Base-by-base conservation (phyloP, 1,140 invertebrate species). In the Hycleus cichorii region DNA sequence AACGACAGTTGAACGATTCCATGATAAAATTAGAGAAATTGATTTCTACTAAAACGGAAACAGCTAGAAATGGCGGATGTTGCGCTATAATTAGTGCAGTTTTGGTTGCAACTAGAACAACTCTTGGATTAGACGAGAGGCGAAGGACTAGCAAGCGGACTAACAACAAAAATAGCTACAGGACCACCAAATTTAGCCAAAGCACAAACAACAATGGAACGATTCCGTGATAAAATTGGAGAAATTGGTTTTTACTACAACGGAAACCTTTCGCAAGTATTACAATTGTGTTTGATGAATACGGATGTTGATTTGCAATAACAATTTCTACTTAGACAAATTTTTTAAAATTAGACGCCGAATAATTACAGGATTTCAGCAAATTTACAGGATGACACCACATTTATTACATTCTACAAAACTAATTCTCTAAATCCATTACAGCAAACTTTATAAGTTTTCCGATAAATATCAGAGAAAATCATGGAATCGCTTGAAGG, bases 81-180 rank as follows among this genome's bases (percentile, higher is more conserved):
- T 61, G 39, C 10, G 62, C 55, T 32, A 39, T 38, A 5, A 66
- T 52, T 60, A 68, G 53, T 12, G 75, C 71, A 49, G 70, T 61
- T 46, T 58, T 67, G 5, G 71, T 46, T 4, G 39, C 60, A 42
- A 50, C 52, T 25, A 49, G 59, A 18, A 43, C 53, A 5, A 69
- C 64, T 18, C 18, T 18, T 18, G 18, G 18, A 18, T 4, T 32
- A 32, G 32, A 3, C 32, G 40, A 43, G 49, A 40, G 44, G 55
- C 4, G 32, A 4, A 59, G 78, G 76, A 12, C 76, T 69, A 39
- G 76, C 69, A 1, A 76, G 71, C 5, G 18, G 18, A 18, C 18
- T 73, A 5, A 18, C 18, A 18, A 18, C 18, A 18, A 18, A 18
- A 18, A 18, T 18, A 18, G 18, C 18, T 18, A 77, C 27, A 39